Evolutionary conservation across 2,888 invertebrate genomes (phyloP).

Genomic region (Crepidodera aurea): DNA sequence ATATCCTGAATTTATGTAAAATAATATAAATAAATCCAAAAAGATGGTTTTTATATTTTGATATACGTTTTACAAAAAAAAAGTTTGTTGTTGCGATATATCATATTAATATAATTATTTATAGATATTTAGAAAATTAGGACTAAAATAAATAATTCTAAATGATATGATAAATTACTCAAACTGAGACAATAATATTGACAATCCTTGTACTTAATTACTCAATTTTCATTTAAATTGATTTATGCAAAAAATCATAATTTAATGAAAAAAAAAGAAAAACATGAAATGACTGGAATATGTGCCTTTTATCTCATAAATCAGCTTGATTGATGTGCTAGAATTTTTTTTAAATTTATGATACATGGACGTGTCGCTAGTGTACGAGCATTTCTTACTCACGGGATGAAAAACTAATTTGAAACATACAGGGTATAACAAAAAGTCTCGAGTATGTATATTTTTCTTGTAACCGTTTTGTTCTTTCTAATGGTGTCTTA

Average conservation of each 20-base stretch:
- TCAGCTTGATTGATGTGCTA: too few species aligned
- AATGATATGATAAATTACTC: not conserved
- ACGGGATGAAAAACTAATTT: too few species aligned
- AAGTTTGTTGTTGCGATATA: not conserved
- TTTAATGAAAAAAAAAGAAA: too few species aligned
- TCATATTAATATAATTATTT: not conserved
- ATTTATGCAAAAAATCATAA: not conserved
- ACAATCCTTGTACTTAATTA: slow-evolving; percentile 3
- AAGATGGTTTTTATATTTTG: not conserved
- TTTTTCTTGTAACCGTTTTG: too few species aligned
- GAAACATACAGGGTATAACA: too few species aligned
- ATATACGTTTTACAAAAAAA: not conserved
- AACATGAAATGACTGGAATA: too few species aligned
- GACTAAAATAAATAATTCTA: not conserved
- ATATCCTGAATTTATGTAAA: not conserved
- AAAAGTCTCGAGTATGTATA: too few species aligned
- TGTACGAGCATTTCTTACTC: too few species aligned
- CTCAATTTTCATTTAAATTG: not conserved
- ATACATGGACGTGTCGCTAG: too few species aligned
- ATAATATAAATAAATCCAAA: not conserved
- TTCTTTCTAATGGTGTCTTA: too few species aligned
- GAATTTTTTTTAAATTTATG: too few species aligned
- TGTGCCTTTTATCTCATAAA: too few species aligned
- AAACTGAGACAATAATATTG: slow-evolving; percentile 1
- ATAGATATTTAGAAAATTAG: not conserved